Evolutionary conservation across 2,888 invertebrate species (phyloP), one percentile per base, ranked within the genome.

Genomic region (Agrotis puta): DNA sequence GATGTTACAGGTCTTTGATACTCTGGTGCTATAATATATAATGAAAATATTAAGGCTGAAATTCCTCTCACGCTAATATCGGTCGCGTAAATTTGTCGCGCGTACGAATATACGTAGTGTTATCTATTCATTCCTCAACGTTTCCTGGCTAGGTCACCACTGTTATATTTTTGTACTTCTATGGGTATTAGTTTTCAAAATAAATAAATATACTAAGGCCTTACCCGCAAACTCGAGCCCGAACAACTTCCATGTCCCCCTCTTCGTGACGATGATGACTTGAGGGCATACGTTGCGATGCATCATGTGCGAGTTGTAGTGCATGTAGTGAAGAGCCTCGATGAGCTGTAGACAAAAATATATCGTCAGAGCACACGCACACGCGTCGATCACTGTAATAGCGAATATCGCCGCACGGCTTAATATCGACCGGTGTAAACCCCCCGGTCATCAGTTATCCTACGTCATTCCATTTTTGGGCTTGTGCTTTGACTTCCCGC

Each of bases 241-340:
- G 62, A 98, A 98, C 74, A 99, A 97, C 93, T 99, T 99, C 99
- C 99, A 99, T 54, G 98, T 98, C 81, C 99, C 99, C 71, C 98
- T 97, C 92, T 98, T 98, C 64, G 99, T 99, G 81, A 99, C 98
- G 85, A 99, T 97, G 86, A 99, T 98, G 85, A 98, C 98, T 84
- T 98, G 98, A 3, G 99, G 99, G 91, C 98, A 99, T 57, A 99
- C 97, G 95, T 99, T 99, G 88, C 99, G 97, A 93, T 99, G 99
- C 81, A 99, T 97, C 88, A 98, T 97, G 93, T 98, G 98, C 84
- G 98, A 97, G 50, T 98, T 97, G 95, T 98, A 98, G 96, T 99
- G 99, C 80, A 99, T 97, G 94, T 98, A 99, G 80, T 98, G 97
- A 80, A 99, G 96, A 11, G 99, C 99, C 91, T 99, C 99, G 68